These are phyloP conservation scores for Sesamia nonagrioides DNA, from an alignment of 1,140 invertebrate species.

Conservation along the genomic window DNA sequence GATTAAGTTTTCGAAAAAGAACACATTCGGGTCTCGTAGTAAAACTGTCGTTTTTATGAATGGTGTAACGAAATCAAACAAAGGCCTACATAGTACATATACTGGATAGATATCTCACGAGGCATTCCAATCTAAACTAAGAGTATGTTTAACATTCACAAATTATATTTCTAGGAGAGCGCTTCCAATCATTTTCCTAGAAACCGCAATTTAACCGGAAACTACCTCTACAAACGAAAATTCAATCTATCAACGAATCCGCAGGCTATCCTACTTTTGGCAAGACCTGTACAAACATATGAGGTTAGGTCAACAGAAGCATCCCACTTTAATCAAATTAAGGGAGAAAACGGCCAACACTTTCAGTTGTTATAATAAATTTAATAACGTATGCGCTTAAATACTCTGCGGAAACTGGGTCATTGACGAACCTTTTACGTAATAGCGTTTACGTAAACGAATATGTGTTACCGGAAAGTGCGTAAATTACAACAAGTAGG, in stretches of 20 bases:
- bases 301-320: neutral
- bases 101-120: too few species aligned
- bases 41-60: neutral
- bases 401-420: constrained; percentile 33
- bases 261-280: neutral
- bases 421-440: constrained; percentile 3
- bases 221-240: neutral
- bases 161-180: neutral
- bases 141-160: neutral
- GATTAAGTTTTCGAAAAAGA: neutral
- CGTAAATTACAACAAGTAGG: neutral
- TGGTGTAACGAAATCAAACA: too few species aligned
- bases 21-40: neutral
- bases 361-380: constrained; percentile 48
- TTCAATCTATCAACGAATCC: neutral
- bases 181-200: neutral
- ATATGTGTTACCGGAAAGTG: constrained; percentile 19
- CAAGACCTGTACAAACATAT: constrained; percentile 11
- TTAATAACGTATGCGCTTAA: constrained; percentile 43
- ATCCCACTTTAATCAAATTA: constrained; percentile 45
- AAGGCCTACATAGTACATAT: too few species aligned
- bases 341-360: constrained; percentile 29
- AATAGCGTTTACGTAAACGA: constrained; percentile 18
- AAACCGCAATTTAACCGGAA: neutral
- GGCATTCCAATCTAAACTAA: too few species aligned